These are phyloP conservation scores for Montipora foliosa DNA, from an alignment of 64 coral and sea anemone species.

Conservation along the genomic window DNA sequence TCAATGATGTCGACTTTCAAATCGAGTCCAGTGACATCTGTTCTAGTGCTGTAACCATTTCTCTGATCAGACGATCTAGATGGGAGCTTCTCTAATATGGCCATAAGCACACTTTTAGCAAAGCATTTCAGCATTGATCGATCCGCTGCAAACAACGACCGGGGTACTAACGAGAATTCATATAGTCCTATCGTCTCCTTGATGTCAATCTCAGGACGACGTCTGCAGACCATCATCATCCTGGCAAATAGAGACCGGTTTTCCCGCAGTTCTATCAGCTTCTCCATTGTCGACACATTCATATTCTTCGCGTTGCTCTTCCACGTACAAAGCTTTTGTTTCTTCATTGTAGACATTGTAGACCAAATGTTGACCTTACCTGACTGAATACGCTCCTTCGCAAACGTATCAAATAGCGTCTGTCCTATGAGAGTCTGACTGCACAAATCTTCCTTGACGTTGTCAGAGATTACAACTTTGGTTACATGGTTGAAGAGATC, in stretches of 20 bases:
- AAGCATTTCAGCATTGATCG: neutral
- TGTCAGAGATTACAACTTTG: no score
- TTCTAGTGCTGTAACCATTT: neutral
- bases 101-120: neutral
- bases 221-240: constrained; percentile 13
- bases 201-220: constrained; percentile 19
- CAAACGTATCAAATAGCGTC: neutral
- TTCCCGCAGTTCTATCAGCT: constrained; percentile 21
- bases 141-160: neutral
- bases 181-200: constrained; percentile 9
- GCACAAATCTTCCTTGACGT: neutral
- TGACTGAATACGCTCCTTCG: no score
- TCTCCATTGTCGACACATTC: neutral
- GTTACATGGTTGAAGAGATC: no score
- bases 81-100: neutral
- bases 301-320: neutral
- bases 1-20: neutral
- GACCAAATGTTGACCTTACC: no score
- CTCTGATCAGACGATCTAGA: neutral
- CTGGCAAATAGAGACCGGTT: constrained; percentile 6
- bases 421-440: neutral
- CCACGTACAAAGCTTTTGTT: neutral
- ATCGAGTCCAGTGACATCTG: neutral
- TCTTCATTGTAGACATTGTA: neutral
- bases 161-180: constrained; percentile 12